Evolutionary conservation across 2,797 vertebrate species (phyloP).

Genomic region (Halcyon smyrnensis): DNA sequence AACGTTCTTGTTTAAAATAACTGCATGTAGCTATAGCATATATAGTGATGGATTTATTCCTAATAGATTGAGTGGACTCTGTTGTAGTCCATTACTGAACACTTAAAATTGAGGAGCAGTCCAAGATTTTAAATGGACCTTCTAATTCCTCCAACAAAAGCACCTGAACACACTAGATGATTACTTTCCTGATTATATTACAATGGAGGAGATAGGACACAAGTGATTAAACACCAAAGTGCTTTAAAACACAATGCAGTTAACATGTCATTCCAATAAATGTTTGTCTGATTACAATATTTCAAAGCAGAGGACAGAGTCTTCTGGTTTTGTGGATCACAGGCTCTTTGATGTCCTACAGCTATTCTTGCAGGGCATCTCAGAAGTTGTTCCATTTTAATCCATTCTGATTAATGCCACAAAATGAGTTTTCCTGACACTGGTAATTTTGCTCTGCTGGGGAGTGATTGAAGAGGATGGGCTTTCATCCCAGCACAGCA

Average conservation of each 20-base stretch:
- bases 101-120: neutral
- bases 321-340: conserved; percentile 13
- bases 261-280: neutral
- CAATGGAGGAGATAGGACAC: neutral
- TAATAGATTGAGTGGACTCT: neutral
- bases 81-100: neutral
- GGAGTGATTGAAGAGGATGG: conserved; percentile 38
- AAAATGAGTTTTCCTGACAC: conserved; percentile 63
- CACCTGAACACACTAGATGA: neutral
- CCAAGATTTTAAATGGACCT: neutral
- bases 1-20: neutral
- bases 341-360: conserved; percentile 39
- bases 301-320: conserved; percentile 19
- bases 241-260: neutral
- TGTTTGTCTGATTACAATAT: neutral
- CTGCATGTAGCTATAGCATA: neutral
- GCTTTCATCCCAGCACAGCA: conserved; percentile 34
- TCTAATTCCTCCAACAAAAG: neutral
- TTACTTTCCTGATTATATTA: neutral
- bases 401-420: conserved; percentile 65
- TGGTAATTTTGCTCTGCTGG: conserved; percentile 5
- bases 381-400: conserved; percentile 48
- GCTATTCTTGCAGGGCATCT: conserved; percentile 33
- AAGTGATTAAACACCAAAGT: neutral
- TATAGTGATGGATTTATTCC: neutral